Conservation (phyloP, 2,113 vertebrate species). For the Arvicanthis niloticus region DNA sequence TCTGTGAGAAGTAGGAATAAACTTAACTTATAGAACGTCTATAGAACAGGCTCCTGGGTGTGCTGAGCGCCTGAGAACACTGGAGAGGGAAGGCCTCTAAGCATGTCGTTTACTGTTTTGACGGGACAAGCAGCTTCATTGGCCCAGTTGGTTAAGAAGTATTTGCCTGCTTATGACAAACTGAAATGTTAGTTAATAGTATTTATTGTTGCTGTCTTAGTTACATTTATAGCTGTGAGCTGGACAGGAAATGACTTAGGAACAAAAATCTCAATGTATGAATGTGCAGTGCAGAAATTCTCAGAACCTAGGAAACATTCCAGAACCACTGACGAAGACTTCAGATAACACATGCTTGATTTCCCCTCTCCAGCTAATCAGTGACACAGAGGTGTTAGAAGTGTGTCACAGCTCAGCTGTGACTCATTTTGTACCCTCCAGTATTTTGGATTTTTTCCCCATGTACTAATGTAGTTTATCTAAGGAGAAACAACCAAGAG, state of each 20-base stretch:
- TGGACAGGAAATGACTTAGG: conserved; percentile 57
- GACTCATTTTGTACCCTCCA: background rate
- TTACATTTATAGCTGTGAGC: conserved; percentile 24
- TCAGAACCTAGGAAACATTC: background rate
- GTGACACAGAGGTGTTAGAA: background rate
- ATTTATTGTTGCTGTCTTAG: conserved; percentile 12
- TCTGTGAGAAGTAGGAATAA: background rate
- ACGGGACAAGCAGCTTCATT: background rate
- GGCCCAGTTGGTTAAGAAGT: background rate
- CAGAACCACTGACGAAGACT: background rate
- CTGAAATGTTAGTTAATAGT: background rate
- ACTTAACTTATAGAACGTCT: background rate
- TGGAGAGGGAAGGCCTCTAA: background rate
- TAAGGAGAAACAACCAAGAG: background rate
- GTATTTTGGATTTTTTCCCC: background rate
- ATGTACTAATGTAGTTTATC: background rate
- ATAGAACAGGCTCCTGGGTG: background rate
- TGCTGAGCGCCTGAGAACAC: background rate
- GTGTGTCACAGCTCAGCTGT: background rate
- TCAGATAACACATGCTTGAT: background rate
- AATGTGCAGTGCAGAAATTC: background rate
- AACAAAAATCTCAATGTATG: conserved; percentile 37
- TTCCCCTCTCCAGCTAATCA: background rate
- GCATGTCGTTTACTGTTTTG: background rate
- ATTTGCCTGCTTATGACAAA: background rate